phyloP scores from a whole-genome alignment of 2,797 vertebrate species.

The Rhinichthys osculus region DNA sequence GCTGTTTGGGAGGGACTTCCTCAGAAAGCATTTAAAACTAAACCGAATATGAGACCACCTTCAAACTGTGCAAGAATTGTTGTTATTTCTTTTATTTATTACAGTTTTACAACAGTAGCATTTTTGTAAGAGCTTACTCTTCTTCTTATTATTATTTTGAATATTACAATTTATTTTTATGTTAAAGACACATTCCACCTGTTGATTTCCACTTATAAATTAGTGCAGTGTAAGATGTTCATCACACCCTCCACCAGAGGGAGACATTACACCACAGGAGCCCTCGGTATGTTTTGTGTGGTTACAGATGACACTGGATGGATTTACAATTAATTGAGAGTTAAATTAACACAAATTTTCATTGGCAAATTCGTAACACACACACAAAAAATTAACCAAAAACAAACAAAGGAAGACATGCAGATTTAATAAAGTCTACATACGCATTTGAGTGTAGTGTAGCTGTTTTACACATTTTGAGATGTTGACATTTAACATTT shows the following conservation, averaged over 20 bases:
- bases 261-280: conserved; percentile 28
- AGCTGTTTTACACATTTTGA: not conserved
- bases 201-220: not conserved
- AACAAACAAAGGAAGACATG: not conserved
- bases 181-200: not conserved
- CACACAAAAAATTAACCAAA: not conserved
- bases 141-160: not conserved
- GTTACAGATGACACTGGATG: not conserved
- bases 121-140: not conserved
- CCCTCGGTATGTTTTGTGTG: not conserved
- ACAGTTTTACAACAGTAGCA: not conserved
- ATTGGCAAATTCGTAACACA: not conserved
- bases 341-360: not conserved
- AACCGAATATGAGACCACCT: not conserved
- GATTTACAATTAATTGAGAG: not conserved
- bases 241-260: conserved; percentile 18
- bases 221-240: not conserved
- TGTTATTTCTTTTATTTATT: not conserved
- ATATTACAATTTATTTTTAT: not conserved
- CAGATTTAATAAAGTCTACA: not conserved
- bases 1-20: not conserved
- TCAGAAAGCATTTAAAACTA: not conserved
- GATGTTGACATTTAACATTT: not conserved
- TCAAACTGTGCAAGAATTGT: not conserved
- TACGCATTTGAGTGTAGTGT: too few relatives aligned